These are phyloP conservation scores for Hemiprocne comata DNA, from an alignment of 2,113 vertebrate species.

Conservation along the genomic window DNA sequence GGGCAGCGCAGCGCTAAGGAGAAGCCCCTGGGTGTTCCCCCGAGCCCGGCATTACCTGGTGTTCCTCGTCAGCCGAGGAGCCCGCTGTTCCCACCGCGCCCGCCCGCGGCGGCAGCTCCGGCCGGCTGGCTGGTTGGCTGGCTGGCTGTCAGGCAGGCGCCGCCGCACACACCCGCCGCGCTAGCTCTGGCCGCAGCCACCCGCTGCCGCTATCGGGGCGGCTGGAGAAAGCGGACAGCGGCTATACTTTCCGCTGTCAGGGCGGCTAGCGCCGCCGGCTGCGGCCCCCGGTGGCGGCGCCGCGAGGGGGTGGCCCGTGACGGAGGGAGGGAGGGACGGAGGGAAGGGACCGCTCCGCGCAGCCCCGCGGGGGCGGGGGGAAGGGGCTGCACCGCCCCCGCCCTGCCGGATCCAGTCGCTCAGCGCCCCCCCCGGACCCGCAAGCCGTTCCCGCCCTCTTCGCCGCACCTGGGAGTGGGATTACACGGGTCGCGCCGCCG, in stretches of 20 bases:
- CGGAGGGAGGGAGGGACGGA: background rate
- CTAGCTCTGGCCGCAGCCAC: background rate
- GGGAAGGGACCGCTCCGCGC: background rate
- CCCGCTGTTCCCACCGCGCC: background rate
- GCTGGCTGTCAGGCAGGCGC: background rate
- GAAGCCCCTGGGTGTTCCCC: background rate
- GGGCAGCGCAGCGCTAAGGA: background rate
- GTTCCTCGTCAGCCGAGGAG: background rate
- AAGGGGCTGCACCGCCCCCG: background rate
- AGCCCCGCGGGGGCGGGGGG: background rate
- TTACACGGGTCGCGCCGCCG: background rate
- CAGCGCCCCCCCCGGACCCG: background rate
- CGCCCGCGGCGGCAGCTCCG: background rate
- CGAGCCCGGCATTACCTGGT: background rate
- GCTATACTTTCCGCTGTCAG: background rate
- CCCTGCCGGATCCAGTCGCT: background rate
- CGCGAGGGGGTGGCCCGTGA: background rate
- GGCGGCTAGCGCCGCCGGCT: background rate
- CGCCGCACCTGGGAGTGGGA: background rate
- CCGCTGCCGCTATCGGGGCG: background rate
- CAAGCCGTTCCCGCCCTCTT: too few relatives aligned
- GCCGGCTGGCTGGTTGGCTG: background rate
- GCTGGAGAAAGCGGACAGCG: too few relatives aligned
- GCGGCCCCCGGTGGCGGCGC: background rate
- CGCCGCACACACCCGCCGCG: background rate